A percentile compares a stretch with the other conserved stretches of the same genome.
Conservation (phyloP, 2,888 invertebrate genomes). For the Boloria euphrosyne region DNA sequence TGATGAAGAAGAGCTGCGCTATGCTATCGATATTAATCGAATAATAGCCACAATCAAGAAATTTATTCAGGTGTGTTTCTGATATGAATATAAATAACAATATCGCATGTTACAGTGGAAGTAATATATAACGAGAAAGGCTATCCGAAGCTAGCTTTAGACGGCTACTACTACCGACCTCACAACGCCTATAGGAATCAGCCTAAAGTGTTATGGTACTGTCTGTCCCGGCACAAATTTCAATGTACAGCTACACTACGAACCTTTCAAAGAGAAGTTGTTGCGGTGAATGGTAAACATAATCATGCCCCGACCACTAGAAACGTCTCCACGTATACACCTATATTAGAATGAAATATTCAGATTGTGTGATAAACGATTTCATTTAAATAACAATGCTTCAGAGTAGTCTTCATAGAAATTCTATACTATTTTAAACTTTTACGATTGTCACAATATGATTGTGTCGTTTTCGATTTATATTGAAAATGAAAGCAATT, state of each 20-base stretch:
- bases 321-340: constrained; percentile 32
- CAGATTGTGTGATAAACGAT: not conserved
- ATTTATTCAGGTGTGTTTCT: not conserved
- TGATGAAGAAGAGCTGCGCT: not conserved
- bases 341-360: not conserved
- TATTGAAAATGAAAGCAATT: no score
- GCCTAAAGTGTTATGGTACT: constrained; percentile 72
- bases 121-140: constrained; percentile 65
- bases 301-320: constrained; percentile 60
- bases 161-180: constrained; percentile 69
- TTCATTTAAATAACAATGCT: not conserved
- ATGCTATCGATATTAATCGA: not conserved
- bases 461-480: no score
- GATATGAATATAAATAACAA: constrained; percentile 17
- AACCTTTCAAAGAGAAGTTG: constrained; percentile 62
- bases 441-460: no score
- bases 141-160: constrained; percentile 66
- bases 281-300: constrained; percentile 60
- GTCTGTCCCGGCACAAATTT: constrained; percentile 62
- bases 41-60: not conserved
- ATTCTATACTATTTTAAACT: not conserved
- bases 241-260: constrained; percentile 65
- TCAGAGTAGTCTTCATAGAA: not conserved
- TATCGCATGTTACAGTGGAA: constrained; percentile 56
- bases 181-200: constrained; percentile 75